Evolutionary conservation across 2,113 vertebrate genomes (phyloP).

Genomic region (Excalfactoria chinensis): DNA sequence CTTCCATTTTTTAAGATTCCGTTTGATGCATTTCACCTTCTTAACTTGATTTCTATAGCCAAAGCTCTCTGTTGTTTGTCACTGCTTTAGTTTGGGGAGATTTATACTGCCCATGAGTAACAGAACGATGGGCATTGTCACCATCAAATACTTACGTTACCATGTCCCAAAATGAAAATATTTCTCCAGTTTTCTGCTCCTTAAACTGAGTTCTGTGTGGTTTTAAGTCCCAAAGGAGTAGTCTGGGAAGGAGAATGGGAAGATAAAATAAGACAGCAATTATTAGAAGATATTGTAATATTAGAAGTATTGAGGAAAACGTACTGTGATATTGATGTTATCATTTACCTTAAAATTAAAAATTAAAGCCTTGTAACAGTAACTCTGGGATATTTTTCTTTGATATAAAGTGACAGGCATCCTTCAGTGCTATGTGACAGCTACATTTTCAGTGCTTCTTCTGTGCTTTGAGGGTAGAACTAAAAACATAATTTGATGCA

Average conservation of each 20-base stretch:
- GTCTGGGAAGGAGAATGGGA: not conserved
- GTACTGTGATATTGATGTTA: not conserved
- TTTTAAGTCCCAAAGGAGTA: not conserved
- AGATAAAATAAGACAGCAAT: not conserved
- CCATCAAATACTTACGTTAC: not conserved
- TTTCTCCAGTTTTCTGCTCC: not conserved
- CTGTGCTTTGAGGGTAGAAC: slow-evolving; percentile 16
- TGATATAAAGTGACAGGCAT: slow-evolving; percentile 26
- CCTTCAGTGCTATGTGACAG: slow-evolving; percentile 3
- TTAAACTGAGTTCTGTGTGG: not conserved
- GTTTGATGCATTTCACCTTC: not conserved
- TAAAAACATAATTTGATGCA: not conserved
- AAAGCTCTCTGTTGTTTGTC: slow-evolving; percentile 13
- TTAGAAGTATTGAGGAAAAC: not conserved
- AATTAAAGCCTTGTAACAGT: not conserved
- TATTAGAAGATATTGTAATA: not conserved
- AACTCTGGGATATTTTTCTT: not conserved
- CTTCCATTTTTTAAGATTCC: not conserved
- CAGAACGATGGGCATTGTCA: not conserved
- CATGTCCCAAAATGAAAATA: not conserved
- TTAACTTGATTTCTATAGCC: slow-evolving; percentile 11
- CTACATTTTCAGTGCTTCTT: not conserved
- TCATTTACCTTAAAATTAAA: slow-evolving; percentile 21
- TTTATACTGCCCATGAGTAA: not conserved
- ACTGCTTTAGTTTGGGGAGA: not conserved